Base-by-base conservation (phyloP, 2,113 vertebrate genomes). In the Carollia perspicillata region DNA sequence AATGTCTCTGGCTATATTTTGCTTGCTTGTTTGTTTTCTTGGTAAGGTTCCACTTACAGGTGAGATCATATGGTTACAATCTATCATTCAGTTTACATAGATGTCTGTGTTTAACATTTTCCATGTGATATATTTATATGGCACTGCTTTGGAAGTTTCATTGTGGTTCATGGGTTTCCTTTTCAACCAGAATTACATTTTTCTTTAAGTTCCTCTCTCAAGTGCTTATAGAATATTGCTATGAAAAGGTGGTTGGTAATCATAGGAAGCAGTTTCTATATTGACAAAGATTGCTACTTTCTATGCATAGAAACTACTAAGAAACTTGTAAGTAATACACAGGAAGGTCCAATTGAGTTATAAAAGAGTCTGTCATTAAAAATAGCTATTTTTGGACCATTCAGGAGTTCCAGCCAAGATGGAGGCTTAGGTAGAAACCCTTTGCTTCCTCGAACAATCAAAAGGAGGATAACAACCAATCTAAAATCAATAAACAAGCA, bases 141-240 rank as follows among this genome's bases (percentile, higher is more conserved):
- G 5, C 8, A 4, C 17, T 55, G 4, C 30, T 96, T 49, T 91
- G n/a, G 18, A 93, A 53, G 20, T 83, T 88, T 93, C 40, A 40
- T 90, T 69, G 84, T 55, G 85, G 72, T 75, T 84, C 85, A 51
- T 74, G 35, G 23, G 37, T 94, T 97, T 94, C 44, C 55, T 96
- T 93, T 95, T 63, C 49, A 84, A 44, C 1, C 28, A 84, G 60
- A 97, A 84, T 93, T 95, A 84, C 13, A 86, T 75, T 96, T 95
- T 86, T 79, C 71, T 94, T 94, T 90, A 94, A 94, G 53, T 94
- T 88, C 18, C n/a, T 94, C 20, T 51, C 75, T 84, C 8, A 13
- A 92, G 87, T 86, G 17, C 40, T 93, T 91, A 91, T 83, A 94
- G 80, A 86, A 94, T 91, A 94, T 89, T 84, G 53, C 85, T 96